Evolutionary conservation across 2,888 invertebrate genomes (phyloP).

Genomic region (Chaitophorus viminalis): DNA sequence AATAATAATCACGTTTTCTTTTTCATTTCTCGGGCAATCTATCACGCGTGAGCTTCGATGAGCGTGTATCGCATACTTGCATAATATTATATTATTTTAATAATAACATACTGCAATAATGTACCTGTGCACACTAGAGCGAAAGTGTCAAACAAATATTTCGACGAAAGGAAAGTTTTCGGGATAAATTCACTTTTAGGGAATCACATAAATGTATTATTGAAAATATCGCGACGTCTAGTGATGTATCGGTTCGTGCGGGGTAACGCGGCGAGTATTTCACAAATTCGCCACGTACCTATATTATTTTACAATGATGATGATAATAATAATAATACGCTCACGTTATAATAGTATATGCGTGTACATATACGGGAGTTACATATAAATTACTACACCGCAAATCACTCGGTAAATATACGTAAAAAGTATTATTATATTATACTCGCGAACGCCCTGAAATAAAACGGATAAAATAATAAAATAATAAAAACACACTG

Average conservation of each 20-base stretch:
- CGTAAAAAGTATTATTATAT: not conserved
- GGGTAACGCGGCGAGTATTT: not conserved
- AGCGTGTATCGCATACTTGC: not conserved
- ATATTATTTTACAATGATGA: not conserved
- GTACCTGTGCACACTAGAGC: not conserved
- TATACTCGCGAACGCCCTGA: not conserved
- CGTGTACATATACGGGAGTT: not conserved
- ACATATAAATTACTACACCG: not conserved
- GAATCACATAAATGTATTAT: conserved; percentile 16
- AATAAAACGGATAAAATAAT: not conserved
- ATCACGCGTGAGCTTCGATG: conserved; percentile 17
- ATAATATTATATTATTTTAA: not conserved
- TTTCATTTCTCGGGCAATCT: conserved; percentile 30
- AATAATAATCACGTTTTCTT: conserved; percentile 20
- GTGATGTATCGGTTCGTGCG: conserved; percentile 43
- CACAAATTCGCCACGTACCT: not conserved
- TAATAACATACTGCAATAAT: not conserved
- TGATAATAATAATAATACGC: not conserved
- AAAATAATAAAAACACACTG: not conserved
- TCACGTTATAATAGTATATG: not conserved
- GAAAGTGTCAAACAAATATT: conserved; percentile 30
- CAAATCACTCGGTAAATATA: not conserved
- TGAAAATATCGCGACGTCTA: conserved; percentile 30
- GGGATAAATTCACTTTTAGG: conserved; percentile 39
- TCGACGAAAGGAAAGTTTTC: conserved; percentile 46